These are phyloP conservation scores for Creontiades dilutus DNA, from an alignment of 2,888 invertebrate genomes.

Conservation along the genomic window DNA sequence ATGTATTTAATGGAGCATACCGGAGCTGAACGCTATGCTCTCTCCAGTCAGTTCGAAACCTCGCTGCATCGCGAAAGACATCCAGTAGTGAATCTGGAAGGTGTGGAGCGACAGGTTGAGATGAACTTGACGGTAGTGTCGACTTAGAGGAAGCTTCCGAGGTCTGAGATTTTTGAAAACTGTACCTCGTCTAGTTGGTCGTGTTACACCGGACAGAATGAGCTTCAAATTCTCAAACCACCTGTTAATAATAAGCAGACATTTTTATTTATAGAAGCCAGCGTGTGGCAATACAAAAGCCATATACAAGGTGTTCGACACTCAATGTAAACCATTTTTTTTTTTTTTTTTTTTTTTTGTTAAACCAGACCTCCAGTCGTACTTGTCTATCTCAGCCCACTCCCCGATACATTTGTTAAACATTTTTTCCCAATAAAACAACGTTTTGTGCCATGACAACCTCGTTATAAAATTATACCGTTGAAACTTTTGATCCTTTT, in stretches of 20 bases:
- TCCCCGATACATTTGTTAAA: no score
- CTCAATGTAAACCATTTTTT: no score
- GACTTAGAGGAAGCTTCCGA: slow-evolving; percentile 92
- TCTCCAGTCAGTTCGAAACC: slow-evolving; percentile 93
- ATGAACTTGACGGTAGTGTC: slow-evolving; percentile 93
- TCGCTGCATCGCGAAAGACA: slow-evolving; percentile 96
- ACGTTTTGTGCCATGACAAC: no score
- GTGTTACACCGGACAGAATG: slow-evolving; percentile 92
- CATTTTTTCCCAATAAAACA: no score
- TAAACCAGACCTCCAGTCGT: no score
- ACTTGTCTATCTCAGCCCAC: no score
- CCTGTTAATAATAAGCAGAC: slow-evolving; percentile 77
- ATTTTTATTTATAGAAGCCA: no score
- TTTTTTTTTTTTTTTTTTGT: no score
- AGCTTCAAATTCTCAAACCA: slow-evolving; percentile 98
- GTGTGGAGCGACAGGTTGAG: slow-evolving; percentile 92
- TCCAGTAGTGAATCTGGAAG: slow-evolving; percentile 93
- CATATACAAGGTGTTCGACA: no score
- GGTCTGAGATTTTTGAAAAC: slow-evolving; percentile 92
- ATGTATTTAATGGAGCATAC: slow-evolving; percentile 76
- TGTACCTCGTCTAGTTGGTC: slow-evolving; percentile 94
- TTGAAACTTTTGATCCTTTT: no score
- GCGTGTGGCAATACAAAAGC: no score
- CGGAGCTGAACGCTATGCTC: slow-evolving; percentile 88
- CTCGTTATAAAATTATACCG: no score